Evolutionary conservation across 2,797 vertebrate species (phyloP).

Genomic region (Pseudocheirus occidentalis): DNA sequence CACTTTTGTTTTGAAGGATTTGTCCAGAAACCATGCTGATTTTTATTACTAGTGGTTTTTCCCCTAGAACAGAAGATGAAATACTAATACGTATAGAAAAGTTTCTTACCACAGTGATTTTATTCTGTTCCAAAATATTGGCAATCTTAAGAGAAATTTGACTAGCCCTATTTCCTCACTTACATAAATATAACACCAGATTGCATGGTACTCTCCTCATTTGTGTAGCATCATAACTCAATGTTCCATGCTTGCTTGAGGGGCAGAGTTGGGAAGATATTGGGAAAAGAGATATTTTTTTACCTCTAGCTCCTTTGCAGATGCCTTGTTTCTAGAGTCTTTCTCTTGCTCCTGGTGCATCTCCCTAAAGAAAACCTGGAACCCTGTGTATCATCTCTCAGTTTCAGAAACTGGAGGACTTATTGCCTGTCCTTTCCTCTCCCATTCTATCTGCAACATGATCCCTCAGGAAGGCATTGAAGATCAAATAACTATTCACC

Average conservation of each 20-base stretch:
- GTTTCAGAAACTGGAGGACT: too few relatives aligned
- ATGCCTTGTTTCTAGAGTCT: too few relatives aligned
- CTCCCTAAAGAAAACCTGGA: background rate
- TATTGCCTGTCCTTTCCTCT: too few relatives aligned
- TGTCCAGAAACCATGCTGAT: slow-evolving; percentile 39
- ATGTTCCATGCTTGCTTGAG: background rate
- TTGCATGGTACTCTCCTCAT: background rate
- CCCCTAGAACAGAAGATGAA: background rate
- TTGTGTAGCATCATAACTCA: background rate
- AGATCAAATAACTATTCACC: too few relatives aligned
- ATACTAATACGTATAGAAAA: background rate
- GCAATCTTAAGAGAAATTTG: background rate
- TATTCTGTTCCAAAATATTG: slow-evolving; percentile 33
- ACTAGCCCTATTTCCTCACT: background rate
- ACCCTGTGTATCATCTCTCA: too few relatives aligned
- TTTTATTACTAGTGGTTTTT: slow-evolving; percentile 21
- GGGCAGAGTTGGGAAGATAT: background rate
- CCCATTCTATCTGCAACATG: too few relatives aligned
- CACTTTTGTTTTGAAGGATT: background rate
- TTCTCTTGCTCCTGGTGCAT: background rate
- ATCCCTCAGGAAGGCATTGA: too few relatives aligned
- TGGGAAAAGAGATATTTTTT: background rate
- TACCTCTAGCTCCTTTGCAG: too few relatives aligned
- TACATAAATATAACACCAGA: background rate
- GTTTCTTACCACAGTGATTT: slow-evolving; percentile 3